Base-by-base conservation (phyloP, 2,888 invertebrate genomes). In the Pammene aurita region DNA sequence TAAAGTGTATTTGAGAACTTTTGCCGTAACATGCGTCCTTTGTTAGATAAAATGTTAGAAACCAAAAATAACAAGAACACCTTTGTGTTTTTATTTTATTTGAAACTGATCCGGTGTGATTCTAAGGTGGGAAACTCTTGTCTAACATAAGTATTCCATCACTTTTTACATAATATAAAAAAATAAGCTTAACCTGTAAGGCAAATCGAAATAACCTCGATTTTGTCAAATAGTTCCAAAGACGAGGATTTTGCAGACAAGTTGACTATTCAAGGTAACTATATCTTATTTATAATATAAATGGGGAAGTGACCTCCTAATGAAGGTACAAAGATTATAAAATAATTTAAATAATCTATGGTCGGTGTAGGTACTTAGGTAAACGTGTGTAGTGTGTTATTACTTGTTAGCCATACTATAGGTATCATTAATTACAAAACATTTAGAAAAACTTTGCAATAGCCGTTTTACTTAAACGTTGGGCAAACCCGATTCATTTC, bases 251-350 rank as follows among this genome's bases (percentile, higher is more conserved):
- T 64, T 44, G 69, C 70, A 72, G 69, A 70, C 77, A 77, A 76
- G 77, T 81, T 77, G 80, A 72, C 76, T 75, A 84, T 85, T 87
- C 86, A 88, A 88, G 86, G 87, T 70, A 71, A 77, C 55, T 71
- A 26, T 4, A n/a, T n/a, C n/a, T n/a, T n/a, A n/a, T n/a, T n/a
- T n/a, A 26, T 26, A 67, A 73, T 71, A 78, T 77, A 57, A 77
- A 82, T 75, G 81, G 85, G 86, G 86, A 86, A 84, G 77, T 76
- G 78, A 73, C 83, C 83, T 86, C 77, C 73, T 73, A 72, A 69
- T 57, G 55, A 66, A 70, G 62, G 71, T 71, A 70, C 62, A 26
- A 50, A 13, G 26, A 14, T 50, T 11, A 35, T 52, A 50, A 18
- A 34, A 14, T 41, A 48, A 48, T 48, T 54, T 26, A 58, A 44